Evolutionary conservation across 37 sponge, comb jelly and placozoan genomes (phyloP), one percentile per base, ranked within the genome.

Genomic region (Lycopodina hypogea): DNA sequence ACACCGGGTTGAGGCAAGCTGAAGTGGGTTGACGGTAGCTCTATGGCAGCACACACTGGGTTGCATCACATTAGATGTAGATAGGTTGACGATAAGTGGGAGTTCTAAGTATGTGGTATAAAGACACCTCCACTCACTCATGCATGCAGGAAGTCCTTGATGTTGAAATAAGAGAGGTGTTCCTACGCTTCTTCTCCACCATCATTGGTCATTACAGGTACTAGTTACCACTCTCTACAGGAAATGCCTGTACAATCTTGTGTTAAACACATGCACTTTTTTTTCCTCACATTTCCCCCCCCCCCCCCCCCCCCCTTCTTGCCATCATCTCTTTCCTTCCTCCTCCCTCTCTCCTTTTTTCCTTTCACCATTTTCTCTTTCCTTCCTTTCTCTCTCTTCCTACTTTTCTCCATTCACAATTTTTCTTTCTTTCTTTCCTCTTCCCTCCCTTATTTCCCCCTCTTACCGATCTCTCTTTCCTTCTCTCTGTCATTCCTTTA

Each of bases 91-190:
- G n/a, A n/a, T n/a, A n/a, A n/a, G n/a, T n/a, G n/a, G n/a, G n/a
- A n/a, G n/a, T n/a, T n/a, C n/a, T n/a, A n/a, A n/a, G n/a, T n/a
- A n/a, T n/a, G n/a, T n/a, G n/a, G n/a, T n/a, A n/a, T n/a, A n/a
- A n/a, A n/a, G n/a, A n/a, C n/a, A n/a, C n/a, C n/a, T n/a, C n/a
- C n/a, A n/a, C n/a, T n/a, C n/a, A n/a, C n/a, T n/a, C n/a, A n/a
- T n/a, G n/a, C n/a, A n/a, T n/a, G 9, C 48, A 90, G 90, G 81
- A 83, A 55, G 65, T 51, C 3, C 63, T 83, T 23, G 88, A 93
- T 69, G 63, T 88, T n/a, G 77, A 78, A 15, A 80, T 93, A 38
- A 29, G 94, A 26, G 94, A 93, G 30, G 94, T 68, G 41, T 93
- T 93, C 45, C 84, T 93, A 1, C 78, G 77, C 0, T 93, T 89